Evolutionary conservation across 2,113 vertebrate genomes (phyloP).

Genomic region (Pluvialis apricaria): DNA sequence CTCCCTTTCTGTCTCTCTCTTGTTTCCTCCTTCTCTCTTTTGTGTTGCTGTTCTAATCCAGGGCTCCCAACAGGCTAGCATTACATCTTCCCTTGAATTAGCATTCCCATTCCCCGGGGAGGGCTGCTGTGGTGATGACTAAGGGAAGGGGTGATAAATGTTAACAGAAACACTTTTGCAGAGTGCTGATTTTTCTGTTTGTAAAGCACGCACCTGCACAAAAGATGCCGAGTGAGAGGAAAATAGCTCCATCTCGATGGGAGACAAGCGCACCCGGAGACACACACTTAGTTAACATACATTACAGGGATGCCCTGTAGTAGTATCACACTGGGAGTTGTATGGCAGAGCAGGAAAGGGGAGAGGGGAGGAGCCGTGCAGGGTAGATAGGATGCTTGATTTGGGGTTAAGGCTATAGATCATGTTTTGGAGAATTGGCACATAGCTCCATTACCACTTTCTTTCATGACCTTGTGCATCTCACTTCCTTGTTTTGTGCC

Average conservation of each 20-base stretch:
- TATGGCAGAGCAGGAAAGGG: background rate
- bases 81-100: constrained; percentile 71
- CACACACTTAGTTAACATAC: constrained; percentile 39
- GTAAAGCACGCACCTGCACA: constrained; percentile 70
- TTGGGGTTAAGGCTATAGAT: background rate
- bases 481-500: background rate
- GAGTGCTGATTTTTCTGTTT: constrained; percentile 75
- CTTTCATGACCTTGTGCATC: background rate
- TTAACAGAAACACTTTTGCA: constrained; percentile 74
- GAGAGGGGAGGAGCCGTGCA: background rate
- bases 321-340: constrained; percentile 9
- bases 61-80: constrained; percentile 25
- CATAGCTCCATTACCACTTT: background rate
- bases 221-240: constrained; percentile 65
- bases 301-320: constrained; percentile 27
- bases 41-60: background rate
- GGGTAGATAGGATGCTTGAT: background rate
- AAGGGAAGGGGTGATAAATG: constrained; percentile 76
- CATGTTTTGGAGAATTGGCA: background rate
- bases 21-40: background rate
- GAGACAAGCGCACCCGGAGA: constrained; percentile 4
- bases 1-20: background rate
- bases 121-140: constrained; percentile 61
- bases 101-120: constrained; percentile 39
- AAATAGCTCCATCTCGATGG: constrained; percentile 59